These are phyloP conservation scores for Carassius carassius DNA, from an alignment of 2,113 vertebrate species.

Conservation along the genomic window DNA sequence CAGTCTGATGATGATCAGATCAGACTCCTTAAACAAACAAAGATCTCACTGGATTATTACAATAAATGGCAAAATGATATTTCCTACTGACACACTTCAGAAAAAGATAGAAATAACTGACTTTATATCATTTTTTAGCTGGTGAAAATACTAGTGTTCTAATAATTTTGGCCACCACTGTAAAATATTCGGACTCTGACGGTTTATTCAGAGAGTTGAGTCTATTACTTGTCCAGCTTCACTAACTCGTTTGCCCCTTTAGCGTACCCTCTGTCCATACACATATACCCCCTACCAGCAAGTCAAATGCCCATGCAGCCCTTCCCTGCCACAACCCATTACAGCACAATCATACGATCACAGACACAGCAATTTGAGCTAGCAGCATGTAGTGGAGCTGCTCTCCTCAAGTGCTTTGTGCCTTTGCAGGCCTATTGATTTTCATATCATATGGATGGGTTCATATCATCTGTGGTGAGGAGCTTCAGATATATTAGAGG, in stretches of 20 bases:
- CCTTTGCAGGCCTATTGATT: slow-evolving; percentile 48
- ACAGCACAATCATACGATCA: slow-evolving; percentile 44
- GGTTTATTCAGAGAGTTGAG: neutral
- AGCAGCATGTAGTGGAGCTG: slow-evolving; percentile 44
- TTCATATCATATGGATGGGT: slow-evolving; percentile 54
- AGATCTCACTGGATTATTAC: too few relatives aligned
- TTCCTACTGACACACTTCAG: too few relatives aligned
- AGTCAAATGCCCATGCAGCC: slow-evolving; percentile 43
- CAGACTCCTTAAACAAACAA: too few relatives aligned
- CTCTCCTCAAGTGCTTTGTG: slow-evolving; percentile 44
- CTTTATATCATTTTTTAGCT: too few relatives aligned
- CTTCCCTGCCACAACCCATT: slow-evolving; percentile 39
- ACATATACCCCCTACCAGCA: slow-evolving; percentile 24
- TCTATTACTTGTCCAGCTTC: slow-evolving; percentile 31
- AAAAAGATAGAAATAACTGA: too few relatives aligned
- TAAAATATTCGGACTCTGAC: neutral
- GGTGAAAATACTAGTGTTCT: too few relatives aligned
- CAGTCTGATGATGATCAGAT: too few relatives aligned
- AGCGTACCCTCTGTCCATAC: slow-evolving; percentile 27
- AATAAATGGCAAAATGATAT: too few relatives aligned
- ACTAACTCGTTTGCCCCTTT: neutral
- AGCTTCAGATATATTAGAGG: slow-evolving; percentile 49
- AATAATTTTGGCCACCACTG: too few relatives aligned
- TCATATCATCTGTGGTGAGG: slow-evolving; percentile 45
- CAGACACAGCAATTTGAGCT: slow-evolving; percentile 50